Base-by-base conservation (phyloP, 2,113 vertebrate genomes). In the Myodes glareolus region DNA sequence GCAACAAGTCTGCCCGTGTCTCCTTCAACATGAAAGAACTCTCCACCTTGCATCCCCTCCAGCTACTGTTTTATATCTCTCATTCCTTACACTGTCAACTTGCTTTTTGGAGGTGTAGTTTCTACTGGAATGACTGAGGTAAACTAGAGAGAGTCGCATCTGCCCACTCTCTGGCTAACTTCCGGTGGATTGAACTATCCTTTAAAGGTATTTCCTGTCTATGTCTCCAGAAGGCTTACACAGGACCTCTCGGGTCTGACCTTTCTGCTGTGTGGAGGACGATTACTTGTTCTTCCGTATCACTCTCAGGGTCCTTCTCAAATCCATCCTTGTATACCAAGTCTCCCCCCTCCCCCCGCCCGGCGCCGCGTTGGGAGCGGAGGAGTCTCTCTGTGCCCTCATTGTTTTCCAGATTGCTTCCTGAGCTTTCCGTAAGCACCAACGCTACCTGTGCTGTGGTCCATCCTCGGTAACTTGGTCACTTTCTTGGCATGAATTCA, bases 41-140 rank as follows among this genome's bases (percentile, higher is more conserved):
- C 73, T 91, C 72, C 86, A 68, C 39, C 27, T 88, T 19, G 3
- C 3, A 21, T 13, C 16, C 87, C 63, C 42, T 80, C 78, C 72
- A 90, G 92, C 87, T 94, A 92, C 80, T 94, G 7, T 47, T 94
- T 94, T 90, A 58, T 94, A n/a, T 88, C 77, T 92, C 47, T 93
- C 29, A 12, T 90, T 91, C 50, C 81, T 47, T 80, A 31, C 2
- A 17, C 25, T 68, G n/a, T 80, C n/a, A 89, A 58, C 82, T 76
- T 93, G 87, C 55, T 87, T 72, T n/a, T 45, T 12, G 50, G 27
- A 75, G 95, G 65, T 45, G 29, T 39, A 50, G 55, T 68, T 97
- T 95, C 68, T 2, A 70, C 47, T 73, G 58, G 25, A 42, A 9
- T 87, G 67, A 89, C 45, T 82, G 76, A 94, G 19, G n/a, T 86